Evolutionary conservation across 2,888 invertebrate genomes (phyloP).

Genomic region (Dolichomitus sp.): DNA sequence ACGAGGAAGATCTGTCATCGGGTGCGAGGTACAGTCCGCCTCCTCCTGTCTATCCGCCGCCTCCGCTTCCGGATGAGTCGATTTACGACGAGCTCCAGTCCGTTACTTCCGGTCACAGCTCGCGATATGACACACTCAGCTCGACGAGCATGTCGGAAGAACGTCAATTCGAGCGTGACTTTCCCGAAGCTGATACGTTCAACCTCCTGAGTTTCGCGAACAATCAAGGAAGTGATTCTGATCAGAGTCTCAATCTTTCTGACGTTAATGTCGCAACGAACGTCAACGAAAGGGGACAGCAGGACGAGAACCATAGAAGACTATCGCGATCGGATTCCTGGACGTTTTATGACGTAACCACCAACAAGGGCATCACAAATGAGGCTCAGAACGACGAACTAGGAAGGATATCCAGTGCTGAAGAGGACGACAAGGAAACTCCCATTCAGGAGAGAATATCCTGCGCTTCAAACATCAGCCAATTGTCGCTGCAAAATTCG

Average conservation of each 20-base stretch:
- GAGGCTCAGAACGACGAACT: conserved; percentile 77
- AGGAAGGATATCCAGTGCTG: conserved; percentile 78
- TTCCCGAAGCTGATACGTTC: conserved; percentile 83
- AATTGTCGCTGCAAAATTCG: conserved; percentile 83
- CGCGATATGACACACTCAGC: conserved; percentile 83
- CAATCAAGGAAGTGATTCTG: conserved; percentile 74
- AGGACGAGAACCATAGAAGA: conserved; percentile 77
- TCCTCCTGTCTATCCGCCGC: conserved; percentile 88
- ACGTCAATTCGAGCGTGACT: conserved; percentile 85
- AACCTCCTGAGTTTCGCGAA: conserved; percentile 74
- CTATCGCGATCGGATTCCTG: conserved; percentile 87
- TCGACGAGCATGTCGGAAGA: conserved; percentile 75
- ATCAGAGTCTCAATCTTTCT: conserved; percentile 74
- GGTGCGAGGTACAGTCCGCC: conserved; percentile 84
- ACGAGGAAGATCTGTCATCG: conserved; percentile 80
- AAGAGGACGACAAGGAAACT: conserved; percentile 74
- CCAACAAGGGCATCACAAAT: conserved; percentile 59
- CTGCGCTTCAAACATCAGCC: conserved; percentile 72
- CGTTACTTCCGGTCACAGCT: conserved; percentile 82
- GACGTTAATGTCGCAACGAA: conserved; percentile 79
- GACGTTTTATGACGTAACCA: conserved; percentile 87
- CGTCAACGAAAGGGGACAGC: conserved; percentile 71
- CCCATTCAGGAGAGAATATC: conserved; percentile 72
- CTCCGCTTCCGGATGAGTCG: conserved; percentile 88
- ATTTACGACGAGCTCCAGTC: conserved; percentile 88